phyloP scores from a whole-genome alignment of 2,113 vertebrate genomes.

The Strigops habroptila region DNA sequence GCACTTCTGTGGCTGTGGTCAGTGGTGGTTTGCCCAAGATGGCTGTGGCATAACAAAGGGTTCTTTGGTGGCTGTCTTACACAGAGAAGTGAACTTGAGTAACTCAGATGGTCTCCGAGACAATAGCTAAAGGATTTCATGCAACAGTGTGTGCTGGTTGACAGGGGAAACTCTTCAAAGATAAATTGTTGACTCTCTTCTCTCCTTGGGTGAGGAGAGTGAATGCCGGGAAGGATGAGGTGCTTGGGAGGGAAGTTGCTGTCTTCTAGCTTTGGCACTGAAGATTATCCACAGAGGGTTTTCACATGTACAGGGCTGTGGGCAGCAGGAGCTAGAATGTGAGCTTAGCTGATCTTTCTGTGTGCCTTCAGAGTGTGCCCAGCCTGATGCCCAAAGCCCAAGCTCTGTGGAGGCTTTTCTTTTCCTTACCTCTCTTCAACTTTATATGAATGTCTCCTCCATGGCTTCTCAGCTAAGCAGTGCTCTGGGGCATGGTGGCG shows the following conservation, averaged over 20 bases:
- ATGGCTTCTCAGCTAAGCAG: background rate
- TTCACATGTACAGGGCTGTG: accelerated
- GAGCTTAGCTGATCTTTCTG: background rate
- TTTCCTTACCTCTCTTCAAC: background rate
- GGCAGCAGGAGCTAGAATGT: background rate
- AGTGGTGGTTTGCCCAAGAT: background rate
- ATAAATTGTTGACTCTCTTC: background rate
- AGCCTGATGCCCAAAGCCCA: accelerated
- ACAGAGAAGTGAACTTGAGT: background rate
- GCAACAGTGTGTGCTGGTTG: background rate
- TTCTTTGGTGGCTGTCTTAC: background rate
- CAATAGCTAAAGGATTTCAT: background rate
- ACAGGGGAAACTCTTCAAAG: background rate
- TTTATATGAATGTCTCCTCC: background rate
- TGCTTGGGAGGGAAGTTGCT: background rate
- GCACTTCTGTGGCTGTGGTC: background rate
- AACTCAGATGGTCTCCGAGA: background rate
- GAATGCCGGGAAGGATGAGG: background rate
- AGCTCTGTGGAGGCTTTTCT: background rate
- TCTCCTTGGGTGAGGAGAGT: background rate
- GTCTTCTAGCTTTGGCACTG: background rate
- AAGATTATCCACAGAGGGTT: background rate
- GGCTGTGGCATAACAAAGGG: background rate
- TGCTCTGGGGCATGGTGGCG: background rate
- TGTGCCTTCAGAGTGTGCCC: background rate